Base-by-base conservation (phyloP, 2,888 invertebrate species). In the Drosophila incognita region DNA sequence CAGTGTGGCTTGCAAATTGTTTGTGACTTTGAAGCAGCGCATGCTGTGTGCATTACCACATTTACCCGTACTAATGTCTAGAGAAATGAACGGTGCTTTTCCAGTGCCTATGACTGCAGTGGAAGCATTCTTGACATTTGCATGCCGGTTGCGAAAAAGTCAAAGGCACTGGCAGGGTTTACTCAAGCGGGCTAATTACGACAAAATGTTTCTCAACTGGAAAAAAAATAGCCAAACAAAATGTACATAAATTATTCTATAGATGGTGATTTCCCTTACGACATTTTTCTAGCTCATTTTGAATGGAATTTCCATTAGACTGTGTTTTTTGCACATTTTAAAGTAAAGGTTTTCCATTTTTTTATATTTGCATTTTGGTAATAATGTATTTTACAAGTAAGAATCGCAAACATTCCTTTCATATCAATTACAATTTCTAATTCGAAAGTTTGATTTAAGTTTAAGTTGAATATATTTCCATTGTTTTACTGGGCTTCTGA, bases 1-100 rank as follows among this genome's bases (percentile, higher is more conserved):
- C 83, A 89, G 71, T 73, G 86, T 80, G 79, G 88, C 89, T 83
- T 88, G 80, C 67, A 84, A 88, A 83, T 84, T 83, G 86, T 81
- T 83, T 85, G 81, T 81, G 84, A 84, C 82, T 83, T 71, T 85
- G 79, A 76, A 81, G 83, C 81, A 67, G 71, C 66, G 73, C 64
- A 74, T 75, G 69, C 73, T 61, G 65, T 69, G 64, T 69, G 64
- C 71, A 58, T 61, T 69, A 78, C 6, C 49, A 27, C 27, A 60
- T 63, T 57, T 35, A 46, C 11, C 40, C 42, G 18, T 53, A 33
- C 21, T 53, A 36, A 35, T 18, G 21, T 13, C 11, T 29, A 7
- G n/a, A 4, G n/a, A 51, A 18, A 36, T 15, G 21, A 29, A 24
- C 21, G 36, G 48, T 21, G 33, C 18, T 33, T 48, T n/a, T 36